These are phyloP conservation scores for Semnornis frantzii DNA, from an alignment of 2,113 vertebrate species.

Conservation along the genomic window DNA sequence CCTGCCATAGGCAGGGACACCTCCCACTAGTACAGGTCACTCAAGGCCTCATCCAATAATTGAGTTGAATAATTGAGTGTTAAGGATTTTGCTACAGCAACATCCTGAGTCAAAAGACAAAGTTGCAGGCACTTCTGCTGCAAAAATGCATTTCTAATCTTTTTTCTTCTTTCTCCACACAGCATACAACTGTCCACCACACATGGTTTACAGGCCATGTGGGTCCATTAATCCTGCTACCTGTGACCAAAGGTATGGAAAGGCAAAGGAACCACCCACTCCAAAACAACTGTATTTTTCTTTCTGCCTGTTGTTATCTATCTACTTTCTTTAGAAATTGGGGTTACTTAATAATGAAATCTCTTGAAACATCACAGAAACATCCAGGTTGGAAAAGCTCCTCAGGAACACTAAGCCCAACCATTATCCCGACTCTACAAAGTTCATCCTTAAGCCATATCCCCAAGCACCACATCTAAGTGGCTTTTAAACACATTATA, in stretches of 20 bases:
- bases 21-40: too few species aligned
- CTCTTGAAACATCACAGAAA: not conserved
- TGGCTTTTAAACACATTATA: too few species aligned
- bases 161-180: not conserved
- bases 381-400: too few species aligned
- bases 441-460: too few species aligned
- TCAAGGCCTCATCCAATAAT: too few species aligned
- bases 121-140: not conserved
- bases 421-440: too few species aligned
- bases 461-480: too few species aligned
- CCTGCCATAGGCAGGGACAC: too few species aligned
- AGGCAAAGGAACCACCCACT: not conserved
- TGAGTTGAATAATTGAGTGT: too few species aligned
- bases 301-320: not conserved
- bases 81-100: not conserved
- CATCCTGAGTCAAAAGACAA: not conserved
- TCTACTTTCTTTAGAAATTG: not conserved
- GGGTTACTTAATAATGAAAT: not conserved
- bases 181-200: slow-evolving; percentile 81
- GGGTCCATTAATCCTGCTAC: slow-evolving; percentile 74
- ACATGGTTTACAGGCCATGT: slow-evolving; percentile 81
- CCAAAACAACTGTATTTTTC: not conserved
- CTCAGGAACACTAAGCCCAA: too few species aligned
- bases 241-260: slow-evolving; percentile 80
- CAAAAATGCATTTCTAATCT: not conserved